phyloP scores from a whole-genome alignment of 1,140 invertebrate species.

The Neodiprion fabricii region DNA sequence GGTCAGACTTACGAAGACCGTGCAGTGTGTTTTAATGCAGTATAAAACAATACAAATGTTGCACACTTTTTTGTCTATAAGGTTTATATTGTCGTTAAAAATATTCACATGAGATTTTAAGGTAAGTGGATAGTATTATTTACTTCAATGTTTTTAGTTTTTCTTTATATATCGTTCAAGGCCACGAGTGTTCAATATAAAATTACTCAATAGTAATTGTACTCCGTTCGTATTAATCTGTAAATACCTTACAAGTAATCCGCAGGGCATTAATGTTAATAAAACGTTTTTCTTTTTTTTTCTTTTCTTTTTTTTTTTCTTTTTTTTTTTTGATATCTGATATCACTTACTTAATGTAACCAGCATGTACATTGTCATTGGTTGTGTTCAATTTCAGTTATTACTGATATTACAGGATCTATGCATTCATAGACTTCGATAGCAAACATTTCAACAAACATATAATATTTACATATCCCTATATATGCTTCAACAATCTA shows the following conservation, averaged over 20 bases:
- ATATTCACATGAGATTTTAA: background rate
- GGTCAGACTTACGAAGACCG: background rate
- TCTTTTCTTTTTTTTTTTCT: background rate
- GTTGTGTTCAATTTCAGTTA: background rate
- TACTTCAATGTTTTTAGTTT: background rate
- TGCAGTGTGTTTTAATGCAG: background rate
- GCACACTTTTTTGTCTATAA: background rate
- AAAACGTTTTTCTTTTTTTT: background rate
- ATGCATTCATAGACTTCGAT: no score
- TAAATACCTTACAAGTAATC: conserved; percentile 6
- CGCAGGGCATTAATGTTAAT: background rate
- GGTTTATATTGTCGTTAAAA: background rate
- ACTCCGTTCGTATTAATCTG: conserved; percentile 1
- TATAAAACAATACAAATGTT: background rate
- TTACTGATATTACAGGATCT: background rate
- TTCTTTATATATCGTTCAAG: conserved; percentile 35
- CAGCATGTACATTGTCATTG: background rate
- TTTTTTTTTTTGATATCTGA: background rate
- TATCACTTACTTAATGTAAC: background rate
- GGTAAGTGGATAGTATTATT: background rate
- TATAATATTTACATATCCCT: no score
- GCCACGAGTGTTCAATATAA: conserved; percentile 56
- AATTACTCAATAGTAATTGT: conserved; percentile 44
- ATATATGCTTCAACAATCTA: no score
- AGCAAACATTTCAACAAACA: no score